Evolutionary conservation across 2,113 vertebrate species (phyloP), one percentile per base, ranked within the genome.

Genomic region (Tringa solitaria): DNA sequence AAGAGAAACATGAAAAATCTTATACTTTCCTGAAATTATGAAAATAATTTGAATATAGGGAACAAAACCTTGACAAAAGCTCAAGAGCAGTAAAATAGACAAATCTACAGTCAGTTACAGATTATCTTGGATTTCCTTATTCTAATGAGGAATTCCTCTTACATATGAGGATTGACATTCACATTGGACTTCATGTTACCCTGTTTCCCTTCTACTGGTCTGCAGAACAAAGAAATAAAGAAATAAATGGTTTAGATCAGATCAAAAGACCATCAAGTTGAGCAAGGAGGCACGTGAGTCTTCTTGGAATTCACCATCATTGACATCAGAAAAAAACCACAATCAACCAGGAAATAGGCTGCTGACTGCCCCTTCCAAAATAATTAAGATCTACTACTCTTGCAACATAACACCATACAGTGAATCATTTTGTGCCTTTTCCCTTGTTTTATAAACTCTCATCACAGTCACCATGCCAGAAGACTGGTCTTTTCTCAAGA

Each of bases 391-490:
- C 30, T 87, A 76, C 54, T 72, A 30, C 4, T 53, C 50, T 67
- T 45, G 18, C 69, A 51, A 32, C 1, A 1, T 9, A 81, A 61
- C 6, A 11, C 17, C 1, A 0, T 17, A 41, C 3, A 46, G 20
- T 19, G 10, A 45, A 72, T 26, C 1, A 23, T 45, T 70, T 74
- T 60, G 2, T 69, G 56, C 9, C 26, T 87, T 81, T 61, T 4
- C 5, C 23, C 9, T 41, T 51, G 8, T 48, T 74, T 11, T 4
- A 45, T 8, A 17, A 75, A 33, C 8, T 88, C 46, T 48, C 21
- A 61, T 20, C 22, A 51, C 39, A 56, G 20, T 18, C 7, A 32
- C 26, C 20, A 17, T 27, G 35, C 27, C 27, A 57, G 18, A 75
- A 56, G 35, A 21, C 33, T 23, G 6, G 6, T 43, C 33, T 74